phyloP scores from a whole-genome alignment of 2,113 vertebrate genomes.

The Piaya cayana region DNA sequence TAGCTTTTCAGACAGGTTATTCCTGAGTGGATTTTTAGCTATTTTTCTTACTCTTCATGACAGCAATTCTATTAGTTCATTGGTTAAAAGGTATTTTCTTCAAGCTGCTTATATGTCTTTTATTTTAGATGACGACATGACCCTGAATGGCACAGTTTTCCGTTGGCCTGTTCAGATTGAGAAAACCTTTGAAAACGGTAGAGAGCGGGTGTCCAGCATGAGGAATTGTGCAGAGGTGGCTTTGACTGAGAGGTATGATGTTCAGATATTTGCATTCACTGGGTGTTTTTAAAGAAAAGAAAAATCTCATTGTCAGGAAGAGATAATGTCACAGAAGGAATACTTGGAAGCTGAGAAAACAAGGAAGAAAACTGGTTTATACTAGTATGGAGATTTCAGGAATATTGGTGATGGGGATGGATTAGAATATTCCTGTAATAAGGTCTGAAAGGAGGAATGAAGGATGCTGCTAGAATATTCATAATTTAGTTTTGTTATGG shows the following conservation, averaged over 20 bases:
- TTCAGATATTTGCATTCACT: not conserved
- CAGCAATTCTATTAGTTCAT: not conserved
- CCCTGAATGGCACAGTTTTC: constrained; percentile 83
- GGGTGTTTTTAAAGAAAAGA: not conserved
- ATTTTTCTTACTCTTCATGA: not conserved
- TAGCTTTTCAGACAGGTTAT: not conserved
- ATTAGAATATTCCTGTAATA: not conserved
- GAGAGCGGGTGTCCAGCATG: constrained; percentile 46
- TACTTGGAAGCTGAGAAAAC: not conserved
- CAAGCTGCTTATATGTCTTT: not conserved
- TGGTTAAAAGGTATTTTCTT: not conserved
- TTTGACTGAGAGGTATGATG: constrained; percentile 79
- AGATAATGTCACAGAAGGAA: not conserved
- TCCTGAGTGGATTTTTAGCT: not conserved
- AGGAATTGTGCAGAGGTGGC: constrained; percentile 71
- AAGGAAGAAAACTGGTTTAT: not conserved
- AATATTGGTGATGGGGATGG: not conserved
- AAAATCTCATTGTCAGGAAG: not conserved
- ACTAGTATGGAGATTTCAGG: not conserved
- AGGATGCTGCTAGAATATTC: not conserved
- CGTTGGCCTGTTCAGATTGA: constrained; percentile 84
- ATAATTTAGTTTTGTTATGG: not conserved
- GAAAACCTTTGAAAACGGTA: constrained; percentile 76
- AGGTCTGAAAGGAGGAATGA: not conserved
- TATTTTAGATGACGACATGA: constrained; percentile 83